Evolutionary conservation across 2,888 invertebrate species (phyloP).

Genomic region (Dendrolimus pini): DNA sequence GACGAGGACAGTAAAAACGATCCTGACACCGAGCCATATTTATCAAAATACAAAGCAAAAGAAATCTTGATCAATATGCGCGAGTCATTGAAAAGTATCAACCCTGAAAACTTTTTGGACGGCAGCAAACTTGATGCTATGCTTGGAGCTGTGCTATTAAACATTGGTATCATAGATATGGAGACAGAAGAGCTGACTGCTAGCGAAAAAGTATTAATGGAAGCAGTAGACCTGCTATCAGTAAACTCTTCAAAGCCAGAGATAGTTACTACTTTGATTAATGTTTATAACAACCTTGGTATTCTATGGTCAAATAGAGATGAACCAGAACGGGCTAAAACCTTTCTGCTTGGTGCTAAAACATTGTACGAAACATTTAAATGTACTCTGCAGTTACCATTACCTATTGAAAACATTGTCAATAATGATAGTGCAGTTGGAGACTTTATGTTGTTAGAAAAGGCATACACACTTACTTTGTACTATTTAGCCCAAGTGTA

Average conservation of each 20-base stretch:
- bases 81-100: slow-evolving; percentile 69
- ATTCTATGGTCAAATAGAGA: slow-evolving; percentile 85
- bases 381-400: slow-evolving; percentile 65
- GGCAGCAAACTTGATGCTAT: slow-evolving; percentile 60
- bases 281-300: slow-evolving; percentile 88
- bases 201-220: slow-evolving; percentile 83
- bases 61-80: slow-evolving; percentile 81
- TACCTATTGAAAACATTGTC: slow-evolving; percentile 77
- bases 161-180: slow-evolving; percentile 85
- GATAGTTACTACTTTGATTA: slow-evolving; percentile 79
- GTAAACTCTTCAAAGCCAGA: slow-evolving; percentile 73
- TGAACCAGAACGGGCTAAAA: slow-evolving; percentile 80
- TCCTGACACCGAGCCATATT: slow-evolving; percentile 85
- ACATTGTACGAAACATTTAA: slow-evolving; percentile 80
- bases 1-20: slow-evolving; percentile 85
- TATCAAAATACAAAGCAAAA: slow-evolving; percentile 88
- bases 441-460: slow-evolving; percentile 81
- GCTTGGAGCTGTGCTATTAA: slow-evolving; percentile 80
- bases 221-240: slow-evolving; percentile 78
- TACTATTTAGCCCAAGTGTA: slow-evolving; percentile 94
- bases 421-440: slow-evolving; percentile 69
- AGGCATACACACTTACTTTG: slow-evolving; percentile 87
- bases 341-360: slow-evolving; percentile 81
- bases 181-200: slow-evolving; percentile 87
- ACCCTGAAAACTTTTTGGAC: slow-evolving; percentile 36